A percentile compares a stretch with the other conserved stretches of the same genome.
These are phyloP conservation scores for Gryllus bimaculatus DNA, from an alignment of 1,140 invertebrate genomes.

Conservation along the genomic window DNA sequence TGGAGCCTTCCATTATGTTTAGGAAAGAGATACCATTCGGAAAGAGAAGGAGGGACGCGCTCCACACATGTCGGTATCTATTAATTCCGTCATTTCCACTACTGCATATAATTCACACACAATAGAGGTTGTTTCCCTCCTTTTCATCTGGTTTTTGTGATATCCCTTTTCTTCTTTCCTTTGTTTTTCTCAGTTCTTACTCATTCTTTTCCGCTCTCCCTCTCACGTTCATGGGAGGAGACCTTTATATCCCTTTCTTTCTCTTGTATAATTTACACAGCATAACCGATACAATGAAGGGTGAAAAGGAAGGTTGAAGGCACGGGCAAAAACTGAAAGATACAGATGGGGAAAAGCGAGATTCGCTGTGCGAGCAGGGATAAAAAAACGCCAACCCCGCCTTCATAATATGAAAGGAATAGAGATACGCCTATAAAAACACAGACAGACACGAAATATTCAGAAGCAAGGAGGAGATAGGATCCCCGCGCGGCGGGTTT, in stretches of 20 bases:
- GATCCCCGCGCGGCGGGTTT: background rate
- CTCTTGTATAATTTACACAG: background rate
- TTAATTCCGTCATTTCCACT: background rate
- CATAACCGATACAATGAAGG: background rate
- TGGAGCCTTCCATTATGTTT: background rate
- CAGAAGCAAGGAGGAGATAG: background rate
- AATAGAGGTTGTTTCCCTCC: background rate
- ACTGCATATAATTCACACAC: background rate
- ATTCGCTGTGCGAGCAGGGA: background rate
- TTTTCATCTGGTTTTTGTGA: background rate
- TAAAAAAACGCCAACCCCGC: background rate
- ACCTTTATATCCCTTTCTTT: background rate
- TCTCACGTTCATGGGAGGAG: background rate
- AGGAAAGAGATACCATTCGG: background rate
- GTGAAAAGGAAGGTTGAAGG: background rate
- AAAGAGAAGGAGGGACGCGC: background rate
- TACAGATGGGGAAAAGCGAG: background rate
- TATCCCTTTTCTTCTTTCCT: background rate
- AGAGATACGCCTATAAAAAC: conserved; percentile 4
- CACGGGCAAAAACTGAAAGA: background rate
- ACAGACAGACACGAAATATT: conserved; percentile 4
- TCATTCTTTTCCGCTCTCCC: background rate
- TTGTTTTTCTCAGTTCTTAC: background rate
- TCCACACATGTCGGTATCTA: background rate
- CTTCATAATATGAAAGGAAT: conserved; percentile 5